Base-by-base conservation (phyloP, 2,113 vertebrate genomes). In the Prolemur simus region DNA sequence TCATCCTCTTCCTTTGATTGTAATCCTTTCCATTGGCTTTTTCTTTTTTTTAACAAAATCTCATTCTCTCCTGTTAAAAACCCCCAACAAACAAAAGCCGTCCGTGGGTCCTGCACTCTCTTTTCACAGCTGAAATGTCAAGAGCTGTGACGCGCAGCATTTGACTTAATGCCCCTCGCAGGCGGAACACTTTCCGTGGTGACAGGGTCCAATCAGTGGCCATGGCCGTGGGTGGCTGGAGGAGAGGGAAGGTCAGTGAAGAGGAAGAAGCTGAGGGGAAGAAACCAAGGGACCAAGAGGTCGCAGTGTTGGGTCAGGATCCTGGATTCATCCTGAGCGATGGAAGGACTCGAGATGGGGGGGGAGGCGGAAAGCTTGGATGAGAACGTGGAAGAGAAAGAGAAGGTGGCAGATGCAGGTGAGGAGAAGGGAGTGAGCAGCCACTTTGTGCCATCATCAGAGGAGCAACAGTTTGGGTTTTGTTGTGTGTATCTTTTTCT, bases 381-480 rank as follows among this genome's bases (percentile, higher is more conserved):
- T 15, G 42, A 87, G 45, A 47, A 37, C 5, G 7, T 23, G 6
- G 39, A 68, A 56, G 29, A 47, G 63, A 14, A 5, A 58, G 20
- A 58, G 20, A 18, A 54, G 64, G 20, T 13, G 27, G 21, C 12
- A 13, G 42, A 9, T 27, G 34, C 29, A 32, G 29, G 18, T 7
- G 42, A 9, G 8, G 2, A 37, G 11, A 32, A 92, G 15, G 11
- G 15, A 54, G 37, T 32, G 20, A 9, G 17, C 17, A 15, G 20
- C 17, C 2, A 1, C 52, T 12, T 5, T 12, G 52, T 7, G 15
- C 10, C 5, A 4, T 34, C 12, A 1, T 8, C 56, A 25, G 25
- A 54, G n/a, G 74, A 32, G 15, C 17, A 9, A 27, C 5, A 42
- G 8, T 34, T 45, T 45, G 4, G 10, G 14, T 9, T 32, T 2